These are phyloP conservation scores for Idaea dimidiata DNA, from an alignment of 2,888 invertebrate genomes.

Conservation along the genomic window DNA sequence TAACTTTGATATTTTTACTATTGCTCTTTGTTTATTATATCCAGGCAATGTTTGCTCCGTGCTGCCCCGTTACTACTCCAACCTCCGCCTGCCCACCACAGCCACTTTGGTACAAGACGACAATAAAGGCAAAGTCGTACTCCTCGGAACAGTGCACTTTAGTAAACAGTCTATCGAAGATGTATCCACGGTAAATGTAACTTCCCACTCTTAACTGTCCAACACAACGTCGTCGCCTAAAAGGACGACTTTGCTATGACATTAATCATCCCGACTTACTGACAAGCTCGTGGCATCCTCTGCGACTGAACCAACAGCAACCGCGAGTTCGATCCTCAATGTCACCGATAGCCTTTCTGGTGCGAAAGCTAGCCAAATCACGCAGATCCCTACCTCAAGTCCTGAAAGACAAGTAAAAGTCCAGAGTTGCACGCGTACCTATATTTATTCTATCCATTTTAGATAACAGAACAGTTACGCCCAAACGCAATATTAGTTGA, in stretches of 20 bases:
- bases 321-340: too few relatives aligned
- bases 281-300: too few relatives aligned
- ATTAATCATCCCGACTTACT: too few relatives aligned
- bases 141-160: slow-evolving; percentile 73
- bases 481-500: slow-evolving; percentile 73
- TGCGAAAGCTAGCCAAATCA: too few relatives aligned
- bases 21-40: slow-evolving; percentile 2
- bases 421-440: background rate
- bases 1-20: background rate
- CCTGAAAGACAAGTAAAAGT: too few relatives aligned
- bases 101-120: slow-evolving; percentile 64
- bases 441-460: slow-evolving; percentile 15
- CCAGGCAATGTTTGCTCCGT: slow-evolving; percentile 15
- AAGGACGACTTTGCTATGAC: too few relatives aligned
- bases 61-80: slow-evolving; percentile 11
- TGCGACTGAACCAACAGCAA: too few relatives aligned
- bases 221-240: too few relatives aligned
- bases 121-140: slow-evolving; percentile 54
- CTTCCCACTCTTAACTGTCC: background rate
- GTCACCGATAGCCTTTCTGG: too few relatives aligned
- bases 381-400: too few relatives aligned
- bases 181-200: slow-evolving; percentile 54
- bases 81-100: slow-evolving; percentile 46
- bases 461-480: slow-evolving; percentile 63
- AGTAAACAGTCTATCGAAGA: slow-evolving; percentile 73